Conservation (phyloP, 2,113 vertebrate genomes). For the Leucopsar rothschildi region DNA sequence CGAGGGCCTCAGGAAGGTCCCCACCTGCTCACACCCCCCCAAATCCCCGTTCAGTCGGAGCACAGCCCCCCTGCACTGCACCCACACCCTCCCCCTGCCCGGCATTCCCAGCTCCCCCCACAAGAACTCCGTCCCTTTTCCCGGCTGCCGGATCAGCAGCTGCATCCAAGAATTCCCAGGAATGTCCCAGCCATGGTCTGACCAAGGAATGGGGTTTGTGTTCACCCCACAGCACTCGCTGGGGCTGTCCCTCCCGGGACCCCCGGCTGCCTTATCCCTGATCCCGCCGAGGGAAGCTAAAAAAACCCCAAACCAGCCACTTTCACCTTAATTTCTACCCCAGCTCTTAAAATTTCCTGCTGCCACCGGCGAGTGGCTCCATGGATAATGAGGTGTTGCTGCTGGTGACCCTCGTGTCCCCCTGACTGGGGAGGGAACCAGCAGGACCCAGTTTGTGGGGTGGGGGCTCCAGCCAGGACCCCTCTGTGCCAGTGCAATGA, state of each 20-base stretch:
- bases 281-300: background rate
- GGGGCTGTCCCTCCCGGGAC: background rate
- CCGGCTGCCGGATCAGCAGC: background rate
- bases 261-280: background rate
- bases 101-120: accelerated
- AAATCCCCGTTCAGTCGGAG: background rate
- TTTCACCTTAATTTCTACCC: background rate
- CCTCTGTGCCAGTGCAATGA: background rate
- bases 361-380: background rate
- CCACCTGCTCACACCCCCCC: background rate
- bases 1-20: background rate
- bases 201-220: background rate
- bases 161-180: background rate
- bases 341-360: background rate
- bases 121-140: background rate
- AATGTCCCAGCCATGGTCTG: background rate
- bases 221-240: background rate
- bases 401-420: background rate
- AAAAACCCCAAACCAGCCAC: background rate
- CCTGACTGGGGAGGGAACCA: background rate
- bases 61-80: background rate
- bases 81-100: background rate
- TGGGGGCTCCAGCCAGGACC: background rate
- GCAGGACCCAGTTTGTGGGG: background rate
- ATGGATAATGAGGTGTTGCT: accelerated